Percentiles rank a stretch among this genome's conserved stretches.
Conservation (phyloP, 2,113 vertebrate genomes). For the Crotalus viridis region DNA sequence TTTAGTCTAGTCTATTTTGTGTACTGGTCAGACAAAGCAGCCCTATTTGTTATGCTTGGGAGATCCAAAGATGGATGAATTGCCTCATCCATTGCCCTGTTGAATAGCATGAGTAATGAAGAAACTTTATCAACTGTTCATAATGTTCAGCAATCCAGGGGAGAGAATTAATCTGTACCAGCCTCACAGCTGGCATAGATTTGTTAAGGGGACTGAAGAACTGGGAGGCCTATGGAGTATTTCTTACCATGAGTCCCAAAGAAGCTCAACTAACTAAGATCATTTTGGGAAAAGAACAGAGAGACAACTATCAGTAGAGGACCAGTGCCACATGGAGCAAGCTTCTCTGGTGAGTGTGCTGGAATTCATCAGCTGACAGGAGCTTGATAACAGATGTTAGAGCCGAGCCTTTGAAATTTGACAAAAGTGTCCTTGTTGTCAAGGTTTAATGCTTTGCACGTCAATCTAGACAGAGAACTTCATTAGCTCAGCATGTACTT, state of each 20-base stretch:
- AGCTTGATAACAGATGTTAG: constrained; percentile 26
- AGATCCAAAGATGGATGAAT: neutral
- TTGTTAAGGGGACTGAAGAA: neutral
- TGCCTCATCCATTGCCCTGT: neutral
- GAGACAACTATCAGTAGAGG: constrained; percentile 3
- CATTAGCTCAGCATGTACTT: neutral
- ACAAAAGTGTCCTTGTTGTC: constrained; percentile 23
- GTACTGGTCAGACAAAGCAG: neutral
- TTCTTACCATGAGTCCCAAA: neutral
- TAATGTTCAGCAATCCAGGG: neutral
- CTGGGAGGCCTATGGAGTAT: neutral
- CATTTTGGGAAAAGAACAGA: constrained; percentile 1
- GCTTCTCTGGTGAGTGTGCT: neutral
- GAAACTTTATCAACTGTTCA: neutral
- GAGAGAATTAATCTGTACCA: neutral
- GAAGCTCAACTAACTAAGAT: neutral
- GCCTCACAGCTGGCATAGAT: neutral
- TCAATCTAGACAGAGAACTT: constrained; percentile 14
- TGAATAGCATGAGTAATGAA: neutral
- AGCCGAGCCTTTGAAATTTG: constrained; percentile 5
- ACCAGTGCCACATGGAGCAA: constrained; percentile 2
- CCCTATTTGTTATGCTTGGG: neutral
- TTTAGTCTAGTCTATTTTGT: neutral
- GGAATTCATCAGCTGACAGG: constrained; percentile 34
- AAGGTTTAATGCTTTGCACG: constrained; percentile 4